Base-by-base conservation (phyloP, 2,113 vertebrate genomes). In the Psammodynastes pulverulentus region DNA sequence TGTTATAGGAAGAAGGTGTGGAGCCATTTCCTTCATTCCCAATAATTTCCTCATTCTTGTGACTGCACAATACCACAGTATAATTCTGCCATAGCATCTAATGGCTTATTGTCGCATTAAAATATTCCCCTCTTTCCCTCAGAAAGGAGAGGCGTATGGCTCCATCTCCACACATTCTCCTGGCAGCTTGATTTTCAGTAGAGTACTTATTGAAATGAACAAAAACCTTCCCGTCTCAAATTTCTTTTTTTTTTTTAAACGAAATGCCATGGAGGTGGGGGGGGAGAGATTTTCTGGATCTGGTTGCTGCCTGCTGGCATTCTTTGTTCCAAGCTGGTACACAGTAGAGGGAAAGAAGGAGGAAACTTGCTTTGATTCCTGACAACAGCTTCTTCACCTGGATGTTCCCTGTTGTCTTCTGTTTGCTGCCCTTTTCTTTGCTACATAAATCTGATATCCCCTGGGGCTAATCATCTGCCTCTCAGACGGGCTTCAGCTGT, bases 51-150 rank as follows among this genome's bases (percentile, higher is more conserved):
- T 9, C 34, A 13, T 52, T 95, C 94, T 95, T 92, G 87, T 92
- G 94, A 95, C 53, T 92, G 48, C 51, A 95, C 58, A 96, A 96
- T 48, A 92, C 93, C 86, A 94, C 94, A 93, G 53, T 85, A 91
- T 94, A 92, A 91, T 84, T 92, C n/a, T 93, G 86, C 51, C 24
- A 91, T 94, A 43, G 49, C 43, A 95, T 91, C 89, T 88, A 90
- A 89, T 85, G 91, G 86, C 93, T 95, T 92, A 52, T 17, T 0
- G 1, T 79, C 84, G 94, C 90, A 94, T 95, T 92, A 85, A 95
- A 94, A 92, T 92, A 49, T 90, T 94, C 93, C 87, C 52, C 17
- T 94, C 67, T 93, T 95, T 90, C 87, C 56, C 87, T 46, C 19
- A 48, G 49, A 91, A 93, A 93, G 48, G 92, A 72, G 15, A 94